These are phyloP conservation scores for Phrynocephalus versicolor DNA, from an alignment of 2,113 vertebrate species.

Conservation along the genomic window DNA sequence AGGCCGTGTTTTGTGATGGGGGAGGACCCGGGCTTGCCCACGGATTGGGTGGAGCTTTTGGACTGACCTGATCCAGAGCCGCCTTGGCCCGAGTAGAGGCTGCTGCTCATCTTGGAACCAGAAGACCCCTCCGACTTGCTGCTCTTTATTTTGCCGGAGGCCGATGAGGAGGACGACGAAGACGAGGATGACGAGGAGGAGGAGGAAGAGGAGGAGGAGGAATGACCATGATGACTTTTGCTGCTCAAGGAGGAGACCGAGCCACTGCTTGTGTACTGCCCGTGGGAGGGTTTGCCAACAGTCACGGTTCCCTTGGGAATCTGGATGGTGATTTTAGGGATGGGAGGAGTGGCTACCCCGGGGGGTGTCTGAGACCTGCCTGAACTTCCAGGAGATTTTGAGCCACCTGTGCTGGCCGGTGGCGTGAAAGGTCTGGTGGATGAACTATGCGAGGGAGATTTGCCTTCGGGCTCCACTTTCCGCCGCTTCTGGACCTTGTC, in stretches of 20 bases:
- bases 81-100: constrained; percentile 84
- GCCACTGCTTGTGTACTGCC: constrained; percentile 91
- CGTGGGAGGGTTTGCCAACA: constrained; percentile 92
- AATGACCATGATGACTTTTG: constrained; percentile 96
- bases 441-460: constrained; percentile 93
- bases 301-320: constrained; percentile 94
- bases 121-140: constrained; percentile 90
- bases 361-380: constrained; percentile 96
- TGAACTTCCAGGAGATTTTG: constrained; percentile 95
- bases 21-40: constrained; percentile 93
- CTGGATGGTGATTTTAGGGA: constrained; percentile 98
- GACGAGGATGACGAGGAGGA: constrained; percentile 83
- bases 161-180: constrained; percentile 84
- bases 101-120: constrained; percentile 83
- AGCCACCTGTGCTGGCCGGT: constrained; percentile 90
- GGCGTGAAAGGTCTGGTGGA: constrained; percentile 92
- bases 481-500: constrained; percentile 95
- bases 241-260: constrained; percentile 83
- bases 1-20: constrained; percentile 92
- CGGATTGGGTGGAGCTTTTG: constrained; percentile 89
- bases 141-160: constrained; percentile 94
- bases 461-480: constrained; percentile 92
- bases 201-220: constrained; percentile 86
- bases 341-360: constrained; percentile 91
- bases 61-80: constrained; percentile 84